Evolutionary conservation across 2,797 vertebrate genomes (phyloP).

Genomic region (Ambastaia sidthimunki): DNA sequence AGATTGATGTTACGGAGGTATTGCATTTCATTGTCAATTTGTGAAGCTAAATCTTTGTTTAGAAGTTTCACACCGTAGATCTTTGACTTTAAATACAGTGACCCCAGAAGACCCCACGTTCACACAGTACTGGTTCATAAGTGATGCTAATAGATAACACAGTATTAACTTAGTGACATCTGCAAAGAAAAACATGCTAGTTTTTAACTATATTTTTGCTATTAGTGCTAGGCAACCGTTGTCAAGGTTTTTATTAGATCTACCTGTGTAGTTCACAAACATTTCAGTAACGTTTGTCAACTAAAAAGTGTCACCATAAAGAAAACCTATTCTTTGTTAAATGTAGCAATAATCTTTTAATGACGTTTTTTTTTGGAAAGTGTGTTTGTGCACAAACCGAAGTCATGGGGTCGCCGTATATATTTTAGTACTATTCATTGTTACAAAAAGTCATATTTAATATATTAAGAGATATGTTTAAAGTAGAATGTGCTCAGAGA

Average conservation of each 20-base stretch:
- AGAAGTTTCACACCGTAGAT: background rate
- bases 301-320: too few species aligned
- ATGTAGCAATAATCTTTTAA: too few species aligned
- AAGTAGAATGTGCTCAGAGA: background rate
- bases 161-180: background rate
- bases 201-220: too few species aligned
- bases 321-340: too few species aligned
- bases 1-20: slow-evolving; percentile 8
- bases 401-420: background rate
- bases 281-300: too few species aligned
- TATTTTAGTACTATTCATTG: background rate
- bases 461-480: background rate
- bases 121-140: background rate
- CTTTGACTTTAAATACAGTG: background rate
- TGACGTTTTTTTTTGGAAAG: too few species aligned
- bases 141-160: background rate
- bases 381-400: too few species aligned
- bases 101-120: too few species aligned
- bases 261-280: too few species aligned
- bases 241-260: too few species aligned
- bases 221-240: too few species aligned
- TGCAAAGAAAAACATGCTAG: background rate
- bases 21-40: background rate
- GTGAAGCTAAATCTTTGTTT: background rate
- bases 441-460: background rate